Percentiles rank a stretch among this genome's conserved stretches.
These are phyloP conservation scores for Sternotherus odoratus DNA, from an alignment of 2,797 vertebrate genomes.

Conservation along the genomic window DNA sequence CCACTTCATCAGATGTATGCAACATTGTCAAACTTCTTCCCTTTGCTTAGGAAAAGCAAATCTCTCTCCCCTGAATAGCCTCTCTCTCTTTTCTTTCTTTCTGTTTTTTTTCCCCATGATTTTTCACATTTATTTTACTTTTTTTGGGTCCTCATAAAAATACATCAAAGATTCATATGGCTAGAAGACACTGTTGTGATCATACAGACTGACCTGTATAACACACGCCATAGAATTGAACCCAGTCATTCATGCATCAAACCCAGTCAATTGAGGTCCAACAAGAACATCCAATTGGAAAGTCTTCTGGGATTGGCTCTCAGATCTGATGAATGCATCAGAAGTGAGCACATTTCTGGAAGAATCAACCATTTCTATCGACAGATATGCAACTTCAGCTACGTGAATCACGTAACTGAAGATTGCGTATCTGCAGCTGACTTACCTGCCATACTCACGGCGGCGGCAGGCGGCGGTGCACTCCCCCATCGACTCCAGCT, in stretches of 20 bases:
- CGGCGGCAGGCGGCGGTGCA: too few species aligned
- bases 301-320: neutral
- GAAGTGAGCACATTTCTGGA: neutral
- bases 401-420: too few species aligned
- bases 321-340: neutral
- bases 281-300: neutral
- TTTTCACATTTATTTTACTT: accelerated
- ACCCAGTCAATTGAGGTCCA: neutral
- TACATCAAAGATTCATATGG: neutral
- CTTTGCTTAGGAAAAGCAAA: neutral
- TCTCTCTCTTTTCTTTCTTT: neutral
- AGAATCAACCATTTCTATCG: too few species aligned
- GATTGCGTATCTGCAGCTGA: too few species aligned
- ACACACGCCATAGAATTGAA: neutral
- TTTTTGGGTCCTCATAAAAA: neutral
- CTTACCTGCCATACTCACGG: too few species aligned
- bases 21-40: neutral
- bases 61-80: neutral
- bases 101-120: neutral
- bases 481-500: too few species aligned
- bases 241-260: neutral
- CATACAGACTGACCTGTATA: neutral
- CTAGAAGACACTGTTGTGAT: neutral
- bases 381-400: too few species aligned
- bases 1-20: too few species aligned